Evolutionary conservation across 30 jellyfish, hydroid and myxozoan species (phyloP).

Genomic region (Cassiopea xamachana): DNA sequence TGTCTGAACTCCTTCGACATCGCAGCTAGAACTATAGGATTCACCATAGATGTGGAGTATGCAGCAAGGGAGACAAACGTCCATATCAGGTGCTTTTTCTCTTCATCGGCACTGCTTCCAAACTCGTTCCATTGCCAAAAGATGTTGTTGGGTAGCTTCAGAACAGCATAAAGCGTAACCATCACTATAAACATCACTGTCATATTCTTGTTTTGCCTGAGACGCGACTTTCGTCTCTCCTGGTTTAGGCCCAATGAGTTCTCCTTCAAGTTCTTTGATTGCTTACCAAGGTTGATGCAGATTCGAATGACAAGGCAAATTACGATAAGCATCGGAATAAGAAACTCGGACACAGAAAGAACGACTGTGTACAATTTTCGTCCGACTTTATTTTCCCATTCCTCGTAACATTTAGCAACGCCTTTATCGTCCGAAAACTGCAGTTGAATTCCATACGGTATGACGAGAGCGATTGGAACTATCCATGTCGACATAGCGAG

Average conservation of each 20-base stretch:
- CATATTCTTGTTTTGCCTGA: constrained; percentile 45
- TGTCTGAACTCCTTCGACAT: constrained; percentile 67
- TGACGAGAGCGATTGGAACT: constrained; percentile 68
- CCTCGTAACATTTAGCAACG: constrained; percentile 20
- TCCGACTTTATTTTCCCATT: constrained; percentile 53
- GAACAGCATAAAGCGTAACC: constrained; percentile 61
- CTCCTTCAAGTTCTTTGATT: constrained; percentile 34
- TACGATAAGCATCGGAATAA: constrained; percentile 56
- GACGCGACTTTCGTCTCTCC: constrained; percentile 35
- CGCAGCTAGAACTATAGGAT: constrained; percentile 73
- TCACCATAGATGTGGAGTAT: constrained; percentile 72
- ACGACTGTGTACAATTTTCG: constrained; percentile 58
- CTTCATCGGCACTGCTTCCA: constrained; percentile 40
- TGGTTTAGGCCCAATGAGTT: constrained; percentile 58
- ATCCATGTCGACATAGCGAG: constrained; percentile 77
- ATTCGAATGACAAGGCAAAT: constrained; percentile 49
- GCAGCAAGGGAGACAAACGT: constrained; percentile 72
- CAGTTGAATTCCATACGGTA: constrained; percentile 75
- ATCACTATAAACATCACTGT: constrained; percentile 68
- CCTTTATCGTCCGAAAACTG: constrained; percentile 26
- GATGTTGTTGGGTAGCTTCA: constrained; percentile 75
- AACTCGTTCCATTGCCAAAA: constrained; percentile 81
- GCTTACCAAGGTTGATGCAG: constrained; percentile 45
- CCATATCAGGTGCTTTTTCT: constrained; percentile 58
- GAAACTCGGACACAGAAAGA: constrained; percentile 60